Base-by-base conservation (phyloP, 37 sponge, comb jelly and placozoan species). In the Spongilla lacustris region DNA sequence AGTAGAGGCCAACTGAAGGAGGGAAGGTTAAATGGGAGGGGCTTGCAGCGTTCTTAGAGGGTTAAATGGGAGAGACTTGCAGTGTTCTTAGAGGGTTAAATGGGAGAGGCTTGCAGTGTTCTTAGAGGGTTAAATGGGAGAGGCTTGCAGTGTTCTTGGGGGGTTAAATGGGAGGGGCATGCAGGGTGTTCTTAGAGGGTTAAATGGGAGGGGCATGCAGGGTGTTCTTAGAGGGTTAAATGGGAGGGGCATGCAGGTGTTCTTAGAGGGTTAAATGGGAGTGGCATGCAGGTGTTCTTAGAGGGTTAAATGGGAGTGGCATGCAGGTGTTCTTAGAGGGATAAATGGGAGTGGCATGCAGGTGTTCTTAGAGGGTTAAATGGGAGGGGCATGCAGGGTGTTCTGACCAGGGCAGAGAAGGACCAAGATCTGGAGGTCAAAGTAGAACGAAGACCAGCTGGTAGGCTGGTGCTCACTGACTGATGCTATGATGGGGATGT, bases 381-480 rank as follows among this genome's bases (percentile, higher is more conserved):
- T 17, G 21, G 3, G 68, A 71, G 19, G 49, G 25, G 23, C 33
- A 36, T 4, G 37, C 41, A 67, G 41, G 3, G 41, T 41, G 36
- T 24, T 27, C 66, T 25, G 10, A 93, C 95, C 95, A 36, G 99
- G 99, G 72, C 96, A 98, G 91, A 98, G 89, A 89, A 98, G 95
- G 78, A 96, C 99, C 10, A 94, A 94, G 71, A 94, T 75, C 78
- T 98, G 99, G 24, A 98, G 89, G 77, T 98, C 99, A 87, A 98
- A 98, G 88, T 98, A 98, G 95, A 98, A 98, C 0, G 97, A 96
- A 37, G 97, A 95, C 99, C 99, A 98, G 66, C 97, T 90, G 85
- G 99, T 98, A 28, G 99, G 99, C 87, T 98, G 99, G 75, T 98
- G 99, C 77, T 98, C 99, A 41, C 95, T 94, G 76, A 98, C 99